Evolutionary conservation across 2,797 vertebrate genomes (phyloP).

Genomic region (Thripadectes ignobilis): DNA sequence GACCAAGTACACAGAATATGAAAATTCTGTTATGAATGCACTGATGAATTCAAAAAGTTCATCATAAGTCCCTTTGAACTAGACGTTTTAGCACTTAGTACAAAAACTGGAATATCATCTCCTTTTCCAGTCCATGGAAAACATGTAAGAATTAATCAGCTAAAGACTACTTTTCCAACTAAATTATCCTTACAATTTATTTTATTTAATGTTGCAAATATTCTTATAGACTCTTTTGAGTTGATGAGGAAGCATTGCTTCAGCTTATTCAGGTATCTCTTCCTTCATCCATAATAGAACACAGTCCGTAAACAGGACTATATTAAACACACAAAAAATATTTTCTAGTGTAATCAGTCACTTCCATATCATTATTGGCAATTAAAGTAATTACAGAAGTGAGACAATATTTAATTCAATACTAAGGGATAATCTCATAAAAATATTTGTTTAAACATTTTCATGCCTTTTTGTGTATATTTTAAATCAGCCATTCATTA

Average conservation of each 20-base stretch:
- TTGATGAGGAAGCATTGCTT: not conserved
- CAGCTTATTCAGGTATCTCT: not conserved
- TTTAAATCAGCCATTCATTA: not conserved
- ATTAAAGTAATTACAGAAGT: not conserved
- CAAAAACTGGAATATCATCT: not conserved
- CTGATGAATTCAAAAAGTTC: not conserved
- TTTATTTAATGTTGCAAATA: not conserved
- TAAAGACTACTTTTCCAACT: not conserved
- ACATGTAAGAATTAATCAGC: not conserved
- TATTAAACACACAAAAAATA: not conserved
- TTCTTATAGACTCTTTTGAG: not conserved
- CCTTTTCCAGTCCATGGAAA: not conserved
- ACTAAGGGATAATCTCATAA: not conserved
- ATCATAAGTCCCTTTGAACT: accelerated
- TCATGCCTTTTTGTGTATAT: not conserved
- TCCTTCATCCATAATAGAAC: not conserved
- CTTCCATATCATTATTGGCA: not conserved
- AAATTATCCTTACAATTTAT: not conserved
- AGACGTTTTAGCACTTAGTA: not conserved
- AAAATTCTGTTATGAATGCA: not conserved
- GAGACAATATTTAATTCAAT: not conserved
- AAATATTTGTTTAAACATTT: not conserved
- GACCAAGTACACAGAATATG: not conserved
- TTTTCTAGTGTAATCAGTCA: not conserved
- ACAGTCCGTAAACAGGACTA: not conserved